Conservation (phyloP, 2,113 vertebrate species). For the Calidris pygmaea region DNA sequence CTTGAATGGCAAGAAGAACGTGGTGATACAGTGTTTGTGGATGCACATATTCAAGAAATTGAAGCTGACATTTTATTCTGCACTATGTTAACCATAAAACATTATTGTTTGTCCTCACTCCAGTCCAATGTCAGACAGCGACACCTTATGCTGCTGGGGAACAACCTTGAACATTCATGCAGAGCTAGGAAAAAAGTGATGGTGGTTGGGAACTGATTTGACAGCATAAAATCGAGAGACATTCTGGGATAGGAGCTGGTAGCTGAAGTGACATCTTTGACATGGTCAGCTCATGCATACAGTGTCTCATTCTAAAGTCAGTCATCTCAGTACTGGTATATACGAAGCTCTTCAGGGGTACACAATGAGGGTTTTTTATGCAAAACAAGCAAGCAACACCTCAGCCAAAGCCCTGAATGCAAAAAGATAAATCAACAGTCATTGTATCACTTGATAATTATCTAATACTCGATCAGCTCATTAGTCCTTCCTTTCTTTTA, state of each 20-base stretch:
- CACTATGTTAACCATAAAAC: background rate
- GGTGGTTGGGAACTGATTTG: background rate
- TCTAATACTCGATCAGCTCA: background rate
- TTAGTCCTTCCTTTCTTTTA: background rate
- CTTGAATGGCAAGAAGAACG: slow-evolving; percentile 46
- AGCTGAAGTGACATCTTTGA: background rate
- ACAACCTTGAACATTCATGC: background rate
- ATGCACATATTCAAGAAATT: slow-evolving; percentile 33
- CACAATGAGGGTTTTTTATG: background rate
- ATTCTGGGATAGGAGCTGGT: background rate
- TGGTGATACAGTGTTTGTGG: background rate
- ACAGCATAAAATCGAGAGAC: background rate
- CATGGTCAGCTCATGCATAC: background rate
- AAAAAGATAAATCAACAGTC: background rate
- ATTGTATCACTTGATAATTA: background rate
- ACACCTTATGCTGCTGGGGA: slow-evolving; percentile 1
- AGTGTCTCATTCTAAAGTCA: background rate
- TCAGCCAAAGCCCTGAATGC: background rate
- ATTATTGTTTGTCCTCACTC: slow-evolving; percentile 5
- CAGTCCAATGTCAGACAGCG: background rate
- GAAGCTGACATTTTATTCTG: slow-evolving; percentile 54
- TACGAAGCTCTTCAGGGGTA: background rate
- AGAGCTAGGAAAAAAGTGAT: background rate
- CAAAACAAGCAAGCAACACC: background rate
- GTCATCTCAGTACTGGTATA: background rate